Evolutionary conservation across 2,113 vertebrate species (phyloP), one percentile per base, ranked within the genome.

Genomic region (Lasiurus borealis): DNA sequence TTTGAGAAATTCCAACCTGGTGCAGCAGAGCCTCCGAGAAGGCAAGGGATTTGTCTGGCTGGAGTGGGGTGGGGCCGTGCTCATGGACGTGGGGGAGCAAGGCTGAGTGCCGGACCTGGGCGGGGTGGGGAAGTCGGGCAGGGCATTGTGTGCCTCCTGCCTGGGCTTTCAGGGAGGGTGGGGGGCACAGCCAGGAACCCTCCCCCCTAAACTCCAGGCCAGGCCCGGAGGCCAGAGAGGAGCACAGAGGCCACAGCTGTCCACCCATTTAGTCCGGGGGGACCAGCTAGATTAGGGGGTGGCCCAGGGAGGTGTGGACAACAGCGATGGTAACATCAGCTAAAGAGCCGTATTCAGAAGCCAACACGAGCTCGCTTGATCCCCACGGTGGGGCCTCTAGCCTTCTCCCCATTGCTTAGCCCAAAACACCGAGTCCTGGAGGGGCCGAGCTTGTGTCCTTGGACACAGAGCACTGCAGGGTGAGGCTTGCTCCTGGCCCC

Each of bases 1-100:
- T 97, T 96, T 97, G 93, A 95, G 94, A 97, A 97, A 97, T 97
- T 97, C 96, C 96, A 90, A 94, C 88, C 92, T 92, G 77, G 85
- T 95, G 94, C 62, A 72, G 88, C 88, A 95, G 95, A 95, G 90
- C 50, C 36, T 88, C 5, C 1, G 73, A 95, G 90, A 78, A 96
- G 94, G 92, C 57, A 88, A 91, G 87, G 92, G 94, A 95, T 96
- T 96, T 97, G 94, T 88, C 88, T 90, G 88, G 81, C 62, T 91
- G 73, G n/a, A 71, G 64, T n/a, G 87, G 76, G n/a, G 92, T 27
- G 48, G 72, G 59, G 66, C 66, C 2, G 7, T 3, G 21, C 85
- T 93, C 29, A 5, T 16, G 88, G 85, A 86, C 64, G 8, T 11
- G 71, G 73, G 72, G 88, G 92, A 91, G 59, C 5, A 5, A 94